Conservation (phyloP, 1,140 invertebrate species). For the Portunus trituberculatus region DNA sequence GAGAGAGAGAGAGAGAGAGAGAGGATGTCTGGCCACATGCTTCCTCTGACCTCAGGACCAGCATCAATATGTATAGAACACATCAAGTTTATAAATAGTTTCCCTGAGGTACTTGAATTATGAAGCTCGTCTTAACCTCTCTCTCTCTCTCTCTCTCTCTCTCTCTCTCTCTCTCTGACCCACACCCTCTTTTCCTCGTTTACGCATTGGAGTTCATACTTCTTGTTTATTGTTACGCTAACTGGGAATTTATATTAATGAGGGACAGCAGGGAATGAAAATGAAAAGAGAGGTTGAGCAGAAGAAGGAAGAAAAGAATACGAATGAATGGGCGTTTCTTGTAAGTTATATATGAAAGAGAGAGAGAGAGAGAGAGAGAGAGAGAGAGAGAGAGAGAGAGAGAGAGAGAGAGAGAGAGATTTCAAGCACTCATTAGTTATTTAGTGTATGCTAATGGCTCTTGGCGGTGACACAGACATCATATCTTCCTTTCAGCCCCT, state of each 20-base stretch:
- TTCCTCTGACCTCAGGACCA: not conserved
- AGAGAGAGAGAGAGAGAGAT: conserved; percentile 44
- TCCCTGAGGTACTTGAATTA: conserved; percentile 29
- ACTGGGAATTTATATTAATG: conserved; percentile 30
- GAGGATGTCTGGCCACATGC: not conserved
- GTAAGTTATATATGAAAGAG: not conserved
- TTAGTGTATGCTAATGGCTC: conserved; percentile 15
- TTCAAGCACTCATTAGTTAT: not conserved
- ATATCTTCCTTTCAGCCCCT: not conserved
- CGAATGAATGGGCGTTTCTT: not conserved
- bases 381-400: conserved; percentile 51
- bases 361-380: conserved; percentile 50
- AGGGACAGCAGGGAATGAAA: not conserved
- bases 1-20: conserved; percentile 20
- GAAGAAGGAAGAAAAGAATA: not conserved
- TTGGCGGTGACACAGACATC: not conserved
- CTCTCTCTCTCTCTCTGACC: not conserved
- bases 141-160: not conserved
- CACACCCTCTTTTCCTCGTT: not conserved
- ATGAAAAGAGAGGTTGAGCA: not conserved
- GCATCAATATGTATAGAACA: conserved; percentile 46
- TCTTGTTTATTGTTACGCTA: conserved; percentile 29
- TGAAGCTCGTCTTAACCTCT: conserved; percentile 15
- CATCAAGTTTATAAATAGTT: conserved; percentile 34
- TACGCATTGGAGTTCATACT: not conserved